Conservation (phyloP, 2,797 vertebrate species). For the Alcedo quadribrachys region DNA sequence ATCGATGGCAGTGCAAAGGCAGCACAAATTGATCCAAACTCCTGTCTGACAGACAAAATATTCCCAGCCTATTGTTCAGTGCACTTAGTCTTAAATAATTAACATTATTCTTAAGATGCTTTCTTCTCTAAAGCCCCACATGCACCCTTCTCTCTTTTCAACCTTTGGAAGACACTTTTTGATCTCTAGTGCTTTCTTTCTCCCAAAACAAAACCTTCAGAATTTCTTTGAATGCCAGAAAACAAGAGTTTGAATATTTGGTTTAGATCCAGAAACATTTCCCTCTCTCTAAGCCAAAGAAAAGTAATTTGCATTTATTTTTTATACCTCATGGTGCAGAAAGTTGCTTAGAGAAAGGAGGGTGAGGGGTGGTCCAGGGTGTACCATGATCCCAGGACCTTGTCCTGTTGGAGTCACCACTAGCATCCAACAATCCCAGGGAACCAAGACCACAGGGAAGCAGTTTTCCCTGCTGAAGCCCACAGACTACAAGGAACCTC, state of each 20-base stretch:
- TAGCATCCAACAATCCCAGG: not conserved
- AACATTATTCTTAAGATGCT: not conserved
- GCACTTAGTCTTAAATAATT: not conserved
- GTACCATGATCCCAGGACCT: rapidly evolving
- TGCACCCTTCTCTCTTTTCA: not conserved
- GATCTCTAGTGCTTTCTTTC: not conserved
- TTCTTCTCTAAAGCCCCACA: not conserved
- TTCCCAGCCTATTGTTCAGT: rapidly evolving
- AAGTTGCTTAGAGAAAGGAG: not conserved
- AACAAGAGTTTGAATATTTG: not conserved
- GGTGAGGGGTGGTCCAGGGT: not conserved
- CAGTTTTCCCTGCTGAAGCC: not conserved
- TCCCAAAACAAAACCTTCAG: not conserved
- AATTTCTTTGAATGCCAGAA: not conserved
- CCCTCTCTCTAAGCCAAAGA: not conserved
- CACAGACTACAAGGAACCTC: rapidly evolving
- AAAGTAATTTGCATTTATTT: not conserved
- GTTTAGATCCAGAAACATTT: not conserved
- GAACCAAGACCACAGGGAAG: not conserved
- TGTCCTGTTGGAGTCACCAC: not conserved
- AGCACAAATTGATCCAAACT: conserved; percentile 4
- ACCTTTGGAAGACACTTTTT: not conserved
- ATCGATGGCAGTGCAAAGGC: not conserved
- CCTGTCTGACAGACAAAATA: not conserved
- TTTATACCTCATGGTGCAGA: rapidly evolving